Conservation (phyloP, 2,888 invertebrate genomes). For the Agelastica alni region DNA sequence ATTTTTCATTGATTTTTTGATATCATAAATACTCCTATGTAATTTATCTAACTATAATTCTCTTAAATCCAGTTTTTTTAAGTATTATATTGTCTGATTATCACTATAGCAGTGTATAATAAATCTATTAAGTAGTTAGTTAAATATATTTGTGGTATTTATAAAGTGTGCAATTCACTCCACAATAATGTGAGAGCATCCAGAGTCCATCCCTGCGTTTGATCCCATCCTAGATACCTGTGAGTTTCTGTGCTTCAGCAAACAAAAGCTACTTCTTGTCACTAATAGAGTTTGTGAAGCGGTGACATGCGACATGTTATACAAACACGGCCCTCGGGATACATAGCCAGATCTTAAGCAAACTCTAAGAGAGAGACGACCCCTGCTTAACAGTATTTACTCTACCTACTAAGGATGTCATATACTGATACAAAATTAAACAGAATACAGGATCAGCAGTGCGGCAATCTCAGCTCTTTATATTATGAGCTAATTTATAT, state of each 20-base stretch:
- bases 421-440: constrained; percentile 34
- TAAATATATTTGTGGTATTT: no score
- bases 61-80: no score
- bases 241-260: constrained; percentile 32
- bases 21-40: no score
- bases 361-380: constrained; percentile 25
- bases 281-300: constrained; percentile 56
- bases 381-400: constrained; percentile 36
- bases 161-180: no score
- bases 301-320: constrained; percentile 55
- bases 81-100: no score
- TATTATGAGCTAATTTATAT: constrained; percentile 23
- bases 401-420: constrained; percentile 32
- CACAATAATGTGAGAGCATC: no score
- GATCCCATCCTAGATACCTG: constrained; percentile 26
- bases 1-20: no score
- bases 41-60: no score
- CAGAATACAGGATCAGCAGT: constrained; percentile 19
- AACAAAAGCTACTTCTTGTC: constrained; percentile 54
- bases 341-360: constrained; percentile 32
- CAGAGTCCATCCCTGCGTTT: constrained; percentile 8
- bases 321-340: constrained; percentile 44
- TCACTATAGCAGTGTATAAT: no score
- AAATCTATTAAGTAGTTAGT: no score
- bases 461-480: constrained; percentile 16